A percentile compares a stretch with the other conserved stretches of the same genome.
Evolutionary conservation across 2,888 invertebrate genomes (phyloP).

Genomic region (Oscheius sp.): DNA sequence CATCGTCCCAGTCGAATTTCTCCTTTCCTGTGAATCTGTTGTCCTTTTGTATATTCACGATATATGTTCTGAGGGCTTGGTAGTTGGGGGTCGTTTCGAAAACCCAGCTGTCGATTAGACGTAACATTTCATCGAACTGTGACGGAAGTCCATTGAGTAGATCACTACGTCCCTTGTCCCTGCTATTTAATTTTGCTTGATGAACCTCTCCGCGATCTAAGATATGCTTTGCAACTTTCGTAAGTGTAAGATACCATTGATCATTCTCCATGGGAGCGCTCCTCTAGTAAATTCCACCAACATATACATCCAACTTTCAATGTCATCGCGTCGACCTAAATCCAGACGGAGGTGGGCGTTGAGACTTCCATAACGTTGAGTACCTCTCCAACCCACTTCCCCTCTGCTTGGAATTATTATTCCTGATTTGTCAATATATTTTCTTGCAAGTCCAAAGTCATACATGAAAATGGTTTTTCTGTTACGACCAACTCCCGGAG

Average conservation of each 20-base stretch:
- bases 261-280: constrained; percentile 57
- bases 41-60: background rate
- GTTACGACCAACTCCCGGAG: constrained; percentile 52
- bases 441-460: constrained; percentile 59
- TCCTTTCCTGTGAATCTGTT: background rate
- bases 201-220: constrained; percentile 50
- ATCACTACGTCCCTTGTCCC: constrained; percentile 40
- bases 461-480: constrained; percentile 50
- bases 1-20: constrained; percentile 28
- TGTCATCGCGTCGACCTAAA: constrained; percentile 53
- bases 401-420: constrained; percentile 47
- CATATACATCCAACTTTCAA: constrained; percentile 62
- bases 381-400: constrained; percentile 64
- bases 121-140: constrained; percentile 53
- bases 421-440: constrained; percentile 42
- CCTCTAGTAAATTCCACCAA: constrained; percentile 56
- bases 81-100: constrained; percentile 22
- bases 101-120: constrained; percentile 44
- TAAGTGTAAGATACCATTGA: constrained; percentile 38
- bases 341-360: constrained; percentile 50
- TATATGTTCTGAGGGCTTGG: background rate
- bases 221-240: background rate
- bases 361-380: constrained; percentile 59
- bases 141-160: constrained; percentile 46
- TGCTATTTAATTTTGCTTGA: constrained; percentile 42